phyloP scores from a whole-genome alignment of 2,888 invertebrate species.

The Heliconius ismenius region DNA sequence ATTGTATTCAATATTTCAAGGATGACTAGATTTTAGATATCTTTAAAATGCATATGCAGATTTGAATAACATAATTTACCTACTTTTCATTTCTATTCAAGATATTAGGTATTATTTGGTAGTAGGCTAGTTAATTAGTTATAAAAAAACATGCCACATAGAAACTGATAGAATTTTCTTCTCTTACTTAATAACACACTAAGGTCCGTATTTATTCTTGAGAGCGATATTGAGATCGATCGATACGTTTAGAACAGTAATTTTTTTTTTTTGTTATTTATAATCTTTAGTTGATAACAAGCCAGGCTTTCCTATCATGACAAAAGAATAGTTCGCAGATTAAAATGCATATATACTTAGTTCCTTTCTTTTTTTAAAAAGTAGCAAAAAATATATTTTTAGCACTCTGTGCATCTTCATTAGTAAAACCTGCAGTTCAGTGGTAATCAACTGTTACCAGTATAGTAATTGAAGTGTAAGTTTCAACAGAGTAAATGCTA shows the following conservation, averaged over 20 bases:
- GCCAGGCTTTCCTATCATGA: too few relatives aligned
- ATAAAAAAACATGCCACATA: background rate
- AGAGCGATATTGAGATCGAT: too few relatives aligned
- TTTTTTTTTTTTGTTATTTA: too few relatives aligned
- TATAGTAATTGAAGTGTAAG: conserved; percentile 37
- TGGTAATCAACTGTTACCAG: conserved; percentile 27
- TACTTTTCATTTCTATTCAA: background rate
- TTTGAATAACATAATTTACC: background rate
- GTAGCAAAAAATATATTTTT: background rate
- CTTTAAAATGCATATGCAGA: background rate
- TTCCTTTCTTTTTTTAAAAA: too few relatives aligned
- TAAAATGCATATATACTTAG: too few relatives aligned
- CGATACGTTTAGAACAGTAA: too few relatives aligned
- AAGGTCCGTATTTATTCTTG: too few relatives aligned
- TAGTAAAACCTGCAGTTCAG: background rate
- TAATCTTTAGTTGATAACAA: too few relatives aligned
- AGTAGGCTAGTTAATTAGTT: too few relatives aligned
- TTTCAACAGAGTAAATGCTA: conserved; percentile 42
- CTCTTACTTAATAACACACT: background rate
- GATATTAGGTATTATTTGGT: background rate
- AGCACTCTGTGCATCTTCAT: background rate
- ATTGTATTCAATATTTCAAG: conserved; percentile 12
- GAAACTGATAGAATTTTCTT: background rate
- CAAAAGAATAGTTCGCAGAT: too few relatives aligned
- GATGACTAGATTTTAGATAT: conserved; percentile 9